These are phyloP conservation scores for Sparus aurata DNA, from an alignment of 2,797 vertebrate species.

Conservation along the genomic window DNA sequence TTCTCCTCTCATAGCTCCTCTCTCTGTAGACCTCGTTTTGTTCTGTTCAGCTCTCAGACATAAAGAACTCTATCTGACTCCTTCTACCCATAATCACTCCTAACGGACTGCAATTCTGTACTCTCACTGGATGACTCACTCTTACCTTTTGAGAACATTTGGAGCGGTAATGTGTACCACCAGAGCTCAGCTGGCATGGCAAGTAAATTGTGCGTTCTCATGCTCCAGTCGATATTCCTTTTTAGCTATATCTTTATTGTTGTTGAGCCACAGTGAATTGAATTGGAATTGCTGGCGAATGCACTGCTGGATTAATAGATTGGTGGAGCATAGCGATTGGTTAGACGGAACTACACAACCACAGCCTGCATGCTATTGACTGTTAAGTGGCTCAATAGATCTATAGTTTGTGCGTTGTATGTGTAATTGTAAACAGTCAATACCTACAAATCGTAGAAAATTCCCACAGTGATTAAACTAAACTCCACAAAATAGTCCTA, in stretches of 20 bases:
- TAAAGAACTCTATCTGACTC: background rate
- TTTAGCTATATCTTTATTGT: background rate
- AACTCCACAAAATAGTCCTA: background rate
- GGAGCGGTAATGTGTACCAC: background rate
- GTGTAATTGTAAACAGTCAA: background rate
- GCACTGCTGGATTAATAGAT: constrained; percentile 6
- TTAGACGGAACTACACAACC: constrained; percentile 14
- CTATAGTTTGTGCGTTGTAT: background rate
- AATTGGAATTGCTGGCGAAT: background rate
- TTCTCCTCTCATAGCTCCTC: constrained; percentile 15
- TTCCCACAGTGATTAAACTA: background rate
- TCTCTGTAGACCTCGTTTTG: constrained; percentile 1
- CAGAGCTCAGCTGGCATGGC: background rate
- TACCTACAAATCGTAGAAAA: background rate
- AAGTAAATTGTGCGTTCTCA: background rate
- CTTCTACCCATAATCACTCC: background rate
- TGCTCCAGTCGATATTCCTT: background rate
- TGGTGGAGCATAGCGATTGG: constrained; percentile 23
- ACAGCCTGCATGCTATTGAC: constrained; percentile 42
- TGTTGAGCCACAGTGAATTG: constrained; percentile 8
- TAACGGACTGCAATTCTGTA: background rate
- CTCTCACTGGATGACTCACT: constrained; percentile 10
- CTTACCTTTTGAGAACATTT: background rate
- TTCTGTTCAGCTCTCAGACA: constrained; percentile 25
- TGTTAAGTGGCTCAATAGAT: constrained; percentile 34